Evolutionary conservation across 2,113 vertebrate species (phyloP).

Genomic region (Colius striatus): DNA sequence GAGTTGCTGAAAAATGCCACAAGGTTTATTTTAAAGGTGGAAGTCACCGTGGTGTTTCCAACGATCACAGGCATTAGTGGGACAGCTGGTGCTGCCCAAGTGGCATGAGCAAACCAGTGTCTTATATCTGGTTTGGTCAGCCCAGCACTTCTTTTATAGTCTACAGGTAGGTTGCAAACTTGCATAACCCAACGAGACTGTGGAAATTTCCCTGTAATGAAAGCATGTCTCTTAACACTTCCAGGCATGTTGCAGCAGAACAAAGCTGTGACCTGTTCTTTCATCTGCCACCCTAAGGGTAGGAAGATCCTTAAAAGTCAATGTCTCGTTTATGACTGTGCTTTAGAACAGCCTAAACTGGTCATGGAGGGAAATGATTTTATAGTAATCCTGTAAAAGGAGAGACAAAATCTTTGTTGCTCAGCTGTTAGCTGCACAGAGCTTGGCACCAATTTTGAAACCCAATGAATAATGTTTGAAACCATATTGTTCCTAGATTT

Average conservation of each 20-base stretch:
- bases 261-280: conserved; percentile 51
- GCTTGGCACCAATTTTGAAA: neutral
- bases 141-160: neutral
- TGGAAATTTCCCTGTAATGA: conserved; percentile 41
- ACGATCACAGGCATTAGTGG: neutral
- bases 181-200: conserved; percentile 8
- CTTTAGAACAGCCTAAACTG: conserved; percentile 10
- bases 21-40: neutral
- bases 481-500: neutral
- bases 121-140: neutral
- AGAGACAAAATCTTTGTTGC: neutral
- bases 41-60: neutral
- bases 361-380: conserved; percentile 6
- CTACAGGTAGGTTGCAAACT: conserved; percentile 1
- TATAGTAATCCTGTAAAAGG: conserved; percentile 27
- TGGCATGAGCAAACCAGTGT: neutral
- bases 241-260: conserved; percentile 12
- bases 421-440: neutral
- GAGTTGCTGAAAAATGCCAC: neutral
- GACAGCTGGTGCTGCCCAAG: neutral
- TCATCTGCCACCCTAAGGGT: conserved; percentile 44
- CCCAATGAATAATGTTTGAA: neutral
- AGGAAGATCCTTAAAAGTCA: conserved; percentile 55
- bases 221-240: neutral
- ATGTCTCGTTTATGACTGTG: conserved; percentile 44